Percentiles rank a stretch among this genome's conserved stretches.
These are phyloP conservation scores for Listronotus oregonensis DNA, from an alignment of 1,140 invertebrate genomes.

Conservation along the genomic window DNA sequence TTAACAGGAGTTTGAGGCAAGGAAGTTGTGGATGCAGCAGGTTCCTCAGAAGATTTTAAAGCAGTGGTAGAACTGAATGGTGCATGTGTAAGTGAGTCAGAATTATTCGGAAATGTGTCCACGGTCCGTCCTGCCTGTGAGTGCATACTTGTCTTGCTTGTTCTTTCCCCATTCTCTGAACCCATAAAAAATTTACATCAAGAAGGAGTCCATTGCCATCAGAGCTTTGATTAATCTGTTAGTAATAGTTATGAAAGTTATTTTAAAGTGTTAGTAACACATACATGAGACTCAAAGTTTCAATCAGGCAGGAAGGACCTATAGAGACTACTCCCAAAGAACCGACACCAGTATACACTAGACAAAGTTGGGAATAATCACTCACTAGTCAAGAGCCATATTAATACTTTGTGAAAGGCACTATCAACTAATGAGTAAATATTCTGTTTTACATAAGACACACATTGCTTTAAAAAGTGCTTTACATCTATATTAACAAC, in stretches of 20 bases:
- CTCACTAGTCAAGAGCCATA: neutral
- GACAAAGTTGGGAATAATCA: slow-evolving; percentile 15
- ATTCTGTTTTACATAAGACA: neutral
- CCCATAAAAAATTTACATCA: slow-evolving; percentile 54
- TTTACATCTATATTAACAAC: neutral
- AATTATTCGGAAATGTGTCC: slow-evolving; percentile 51
- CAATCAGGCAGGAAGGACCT: slow-evolving; percentile 56
- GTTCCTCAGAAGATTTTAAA: slow-evolving; percentile 31
- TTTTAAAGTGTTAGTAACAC: slow-evolving; percentile 51
- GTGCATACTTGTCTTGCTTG: slow-evolving; percentile 53
- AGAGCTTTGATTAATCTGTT: slow-evolving; percentile 44
- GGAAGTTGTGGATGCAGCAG: slow-evolving; percentile 24
- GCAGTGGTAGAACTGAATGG: slow-evolving; percentile 51
- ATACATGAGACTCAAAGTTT: slow-evolving; percentile 47
- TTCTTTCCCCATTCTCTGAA: slow-evolving; percentile 52
- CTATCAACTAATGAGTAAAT: neutral
- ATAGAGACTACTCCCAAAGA: slow-evolving; percentile 49
- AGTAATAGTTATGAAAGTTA: slow-evolving; percentile 46
- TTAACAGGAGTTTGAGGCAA: neutral
- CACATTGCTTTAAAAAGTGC: neutral
- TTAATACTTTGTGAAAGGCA: neutral
- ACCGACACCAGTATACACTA: slow-evolving; percentile 33
- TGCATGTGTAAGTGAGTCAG: slow-evolving; percentile 50
- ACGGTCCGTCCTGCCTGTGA: slow-evolving; percentile 56
- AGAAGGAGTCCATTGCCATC: slow-evolving; percentile 44